These are phyloP conservation scores for Benthochromis sp. DNA, from an alignment of 2,113 vertebrate species.

Conservation along the genomic window DNA sequence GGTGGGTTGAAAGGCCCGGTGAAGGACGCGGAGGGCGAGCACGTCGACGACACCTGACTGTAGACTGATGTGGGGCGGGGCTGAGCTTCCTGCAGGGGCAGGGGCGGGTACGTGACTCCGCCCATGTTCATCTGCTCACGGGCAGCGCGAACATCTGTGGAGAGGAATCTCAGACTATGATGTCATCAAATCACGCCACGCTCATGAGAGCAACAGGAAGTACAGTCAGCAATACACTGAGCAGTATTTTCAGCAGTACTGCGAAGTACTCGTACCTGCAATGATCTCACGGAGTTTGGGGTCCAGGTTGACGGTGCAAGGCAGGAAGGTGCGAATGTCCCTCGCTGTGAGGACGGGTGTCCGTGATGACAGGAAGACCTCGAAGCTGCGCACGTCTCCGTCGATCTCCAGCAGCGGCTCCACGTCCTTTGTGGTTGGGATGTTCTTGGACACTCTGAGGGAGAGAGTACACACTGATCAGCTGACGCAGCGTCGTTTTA, in stretches of 20 bases:
- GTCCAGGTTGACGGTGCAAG: conserved; percentile 95
- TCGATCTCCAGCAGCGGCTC: conserved; percentile 98
- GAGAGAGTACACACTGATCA: not conserved
- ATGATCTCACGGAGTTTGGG: conserved; percentile 96
- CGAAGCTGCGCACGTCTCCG: conserved; percentile 89
- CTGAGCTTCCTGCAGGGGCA: conserved; percentile 80
- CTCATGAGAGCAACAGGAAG: not conserved
- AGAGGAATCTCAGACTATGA: not conserved
- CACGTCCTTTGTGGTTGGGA: conserved; percentile 96
- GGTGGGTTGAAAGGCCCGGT: conserved; percentile 74
- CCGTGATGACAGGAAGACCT: conserved; percentile 92
- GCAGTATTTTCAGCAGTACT: not conserved
- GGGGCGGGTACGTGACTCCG: conserved; percentile 79
- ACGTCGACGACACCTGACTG: conserved; percentile 85
- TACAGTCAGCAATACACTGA: not conserved
- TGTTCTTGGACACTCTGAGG: conserved; percentile 89
- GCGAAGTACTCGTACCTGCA: conserved; percentile 71
- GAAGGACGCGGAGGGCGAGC: conserved; percentile 86
- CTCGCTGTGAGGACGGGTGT: conserved; percentile 88
- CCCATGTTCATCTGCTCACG: conserved; percentile 90
- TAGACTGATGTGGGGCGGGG: conserved; percentile 79
- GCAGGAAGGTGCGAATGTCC: conserved; percentile 91
- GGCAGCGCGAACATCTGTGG: conserved; percentile 79
- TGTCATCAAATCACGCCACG: not conserved
- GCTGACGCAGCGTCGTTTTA: not conserved